Evolutionary conservation across 2,888 invertebrate species (phyloP).

Genomic region (Cataglyphis albicans): DNA sequence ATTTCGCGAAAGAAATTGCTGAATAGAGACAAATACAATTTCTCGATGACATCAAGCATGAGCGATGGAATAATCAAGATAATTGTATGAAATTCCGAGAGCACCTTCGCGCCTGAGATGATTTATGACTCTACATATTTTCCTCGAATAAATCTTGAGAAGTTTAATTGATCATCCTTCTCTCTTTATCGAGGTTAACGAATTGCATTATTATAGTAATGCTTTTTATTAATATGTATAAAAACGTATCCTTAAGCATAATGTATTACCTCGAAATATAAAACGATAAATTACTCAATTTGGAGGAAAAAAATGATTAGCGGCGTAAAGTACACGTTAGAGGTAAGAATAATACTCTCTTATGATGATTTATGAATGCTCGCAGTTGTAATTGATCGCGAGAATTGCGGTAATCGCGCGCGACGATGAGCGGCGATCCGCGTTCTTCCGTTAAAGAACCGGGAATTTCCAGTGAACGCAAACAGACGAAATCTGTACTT

Average conservation of each 20-base stretch:
- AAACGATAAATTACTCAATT: neutral
- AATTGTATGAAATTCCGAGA: slow-evolving; percentile 13
- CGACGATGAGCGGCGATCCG: neutral
- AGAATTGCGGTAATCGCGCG: slow-evolving; percentile 23
- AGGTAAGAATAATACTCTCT: neutral
- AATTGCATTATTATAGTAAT: neutral
- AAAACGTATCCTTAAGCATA: slow-evolving; percentile 8
- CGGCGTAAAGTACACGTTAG: neutral
- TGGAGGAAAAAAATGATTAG: neutral
- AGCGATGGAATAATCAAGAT: slow-evolving; percentile 23
- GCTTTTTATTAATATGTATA: slow-evolving; percentile 10
- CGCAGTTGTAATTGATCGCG: slow-evolving; percentile 4
- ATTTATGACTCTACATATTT: slow-evolving; percentile 24
- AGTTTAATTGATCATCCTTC: slow-evolving; percentile 19
- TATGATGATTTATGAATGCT: neutral
- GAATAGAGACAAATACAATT: slow-evolving; percentile 4
- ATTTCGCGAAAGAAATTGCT: slow-evolving; percentile 18
- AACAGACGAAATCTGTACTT: slow-evolving; percentile 73
- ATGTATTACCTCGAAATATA: slow-evolving; percentile 9
- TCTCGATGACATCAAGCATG: neutral
- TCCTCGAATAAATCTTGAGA: slow-evolving; percentile 13
- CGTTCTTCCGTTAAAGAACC: slow-evolving; percentile 28
- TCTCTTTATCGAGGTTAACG: neutral
- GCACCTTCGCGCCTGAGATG: neutral
- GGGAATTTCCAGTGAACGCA: slow-evolving; percentile 32